Evolutionary conservation across 53 echinoderm and acorn worm species (phyloP).

Genomic region (Echinarachnius parma): DNA sequence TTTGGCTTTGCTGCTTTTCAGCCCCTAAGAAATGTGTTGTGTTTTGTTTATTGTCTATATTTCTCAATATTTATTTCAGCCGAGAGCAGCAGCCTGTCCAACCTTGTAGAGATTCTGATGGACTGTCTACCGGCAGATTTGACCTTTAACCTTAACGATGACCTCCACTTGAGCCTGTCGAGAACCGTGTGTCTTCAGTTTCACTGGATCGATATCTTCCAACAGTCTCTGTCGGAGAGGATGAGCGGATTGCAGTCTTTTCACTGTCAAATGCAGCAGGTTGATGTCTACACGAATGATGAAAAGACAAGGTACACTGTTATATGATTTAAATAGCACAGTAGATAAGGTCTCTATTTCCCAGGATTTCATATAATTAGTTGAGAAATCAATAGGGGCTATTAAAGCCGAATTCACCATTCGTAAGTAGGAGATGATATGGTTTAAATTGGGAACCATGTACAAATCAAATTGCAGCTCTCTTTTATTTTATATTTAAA

Average conservation of each 20-base stretch:
- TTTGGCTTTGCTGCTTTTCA: too few species aligned
- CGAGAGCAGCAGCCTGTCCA: conserved; percentile 15
- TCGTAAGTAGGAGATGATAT: too few species aligned
- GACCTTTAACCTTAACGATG: conserved; percentile 60
- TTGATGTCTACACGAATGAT: conserved; percentile 79
- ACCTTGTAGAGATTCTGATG: conserved; percentile 57
- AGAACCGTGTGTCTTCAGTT: conserved; percentile 76
- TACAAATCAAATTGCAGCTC: too few species aligned
- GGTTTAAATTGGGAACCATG: too few species aligned
- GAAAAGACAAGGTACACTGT: conserved; percentile 84
- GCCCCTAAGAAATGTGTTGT: too few species aligned
- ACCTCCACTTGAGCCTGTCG: conserved; percentile 85
- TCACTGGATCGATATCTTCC: conserved; percentile 88
- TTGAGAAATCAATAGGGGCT: too few species aligned
- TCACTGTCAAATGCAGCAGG: conserved; percentile 50
- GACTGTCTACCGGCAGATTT: conserved; percentile 49
- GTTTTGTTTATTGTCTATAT: background rate
- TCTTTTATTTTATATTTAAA: too few species aligned
- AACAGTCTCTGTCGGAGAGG: conserved; percentile 51
- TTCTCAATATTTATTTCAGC: background rate
- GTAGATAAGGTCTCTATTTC: too few species aligned
- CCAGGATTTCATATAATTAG: too few species aligned
- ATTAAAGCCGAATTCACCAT: too few species aligned
- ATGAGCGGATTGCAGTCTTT: conserved; percentile 38
- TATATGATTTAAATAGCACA: too few species aligned